Base-by-base conservation (phyloP, 2,797 vertebrate species). In the Tapirus indicus region DNA sequence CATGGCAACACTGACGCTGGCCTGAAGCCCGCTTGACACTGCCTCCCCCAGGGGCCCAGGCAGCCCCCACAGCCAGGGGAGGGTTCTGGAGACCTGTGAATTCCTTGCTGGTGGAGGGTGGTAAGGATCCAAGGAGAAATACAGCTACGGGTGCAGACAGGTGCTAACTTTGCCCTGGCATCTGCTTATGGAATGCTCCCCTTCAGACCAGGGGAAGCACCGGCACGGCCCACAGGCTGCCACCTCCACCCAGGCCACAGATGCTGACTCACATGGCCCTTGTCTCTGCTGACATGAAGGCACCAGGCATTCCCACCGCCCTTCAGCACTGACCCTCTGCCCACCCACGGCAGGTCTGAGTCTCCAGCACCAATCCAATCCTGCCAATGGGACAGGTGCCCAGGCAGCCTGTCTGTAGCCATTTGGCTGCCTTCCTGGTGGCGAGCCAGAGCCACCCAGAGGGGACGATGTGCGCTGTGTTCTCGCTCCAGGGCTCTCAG, bases 401-500 rank as follows among this genome's bases (percentile, higher is more conserved):
- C 68, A 25, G 56, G 85, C 7, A 5, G 32, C 44, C 66, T 3
- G 20, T n/a, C 25, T 20, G 29, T 35, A 9, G 7, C 8, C 25
- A 9, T 17, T 32, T 1, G 17, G 68, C 49, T 66, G 44, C n/a
- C 88, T 41, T 56, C 49, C 10, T n/a, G 25, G 38, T 13, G 52
- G 32, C 0, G 1, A 27, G n/a, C 23, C 25, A 5, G 25, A 27
- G 52, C 11, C 20, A 32, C 17, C 8, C 49, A 0, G 23, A 0
- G 8, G 58, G 12, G 60, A 25, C 0, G 0, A 35, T 0, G 0
- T 2, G 16, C n/a, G 29, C 20, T 25, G 66, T 25, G 66, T 20
- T 25, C 60, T 23, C 1, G 4, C 5, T 16, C 41, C 41, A 41
- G 32, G 47, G 56, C 47, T 38, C 29, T 25, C 14, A 3, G 82